Base-by-base conservation (phyloP, 2,888 invertebrate species). In the Xylota segnis region DNA sequence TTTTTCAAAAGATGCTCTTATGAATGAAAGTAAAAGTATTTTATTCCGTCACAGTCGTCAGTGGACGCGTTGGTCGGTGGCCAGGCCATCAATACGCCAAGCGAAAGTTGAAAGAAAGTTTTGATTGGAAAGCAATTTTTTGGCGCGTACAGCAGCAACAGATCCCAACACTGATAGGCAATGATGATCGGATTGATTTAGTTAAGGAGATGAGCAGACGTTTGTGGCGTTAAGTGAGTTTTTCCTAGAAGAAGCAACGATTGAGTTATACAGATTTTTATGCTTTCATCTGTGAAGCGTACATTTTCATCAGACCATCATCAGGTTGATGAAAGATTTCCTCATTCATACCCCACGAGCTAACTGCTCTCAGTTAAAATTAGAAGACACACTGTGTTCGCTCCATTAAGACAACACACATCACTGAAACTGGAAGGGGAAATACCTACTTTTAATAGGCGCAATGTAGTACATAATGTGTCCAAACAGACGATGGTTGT, bases 101-200 rank as follows among this genome's bases (percentile, higher is more conserved):
- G 86, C 76, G 86, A 86, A 86, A 86, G 86, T 82, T 82, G 86
- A 82, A 86, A 86, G 86, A 86, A 86, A 86, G 82, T 86, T 82
- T 86, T 40, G 43, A 66, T 75, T 81, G 75, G 81, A 84, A 75
- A 75, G 81, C 79, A 71, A 74, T 81, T 81, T 71, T 81, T 65
- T 68, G 6, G 54, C 79, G 63, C 65, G 66, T 56, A 37, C 58
- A 14, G 29, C 14, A 5, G 16, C 65, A 32, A 68, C 47, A 23
- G 54, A 78, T 72, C 14, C 54, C 56, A 70, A 61, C 27, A 47
- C 34, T 34, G 66, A 52, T 61, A 9, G 47, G 14, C 54, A 43
- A 37, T 65, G 79, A 70, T 75, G 79, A 70, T 75, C 63, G 32
- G 47, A 43, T 63, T 79, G 56, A 76, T 68, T 52, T 27, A 66